Base-by-base conservation (phyloP, 2,113 vertebrate species). In the Pygoscelis adeliae region DNA sequence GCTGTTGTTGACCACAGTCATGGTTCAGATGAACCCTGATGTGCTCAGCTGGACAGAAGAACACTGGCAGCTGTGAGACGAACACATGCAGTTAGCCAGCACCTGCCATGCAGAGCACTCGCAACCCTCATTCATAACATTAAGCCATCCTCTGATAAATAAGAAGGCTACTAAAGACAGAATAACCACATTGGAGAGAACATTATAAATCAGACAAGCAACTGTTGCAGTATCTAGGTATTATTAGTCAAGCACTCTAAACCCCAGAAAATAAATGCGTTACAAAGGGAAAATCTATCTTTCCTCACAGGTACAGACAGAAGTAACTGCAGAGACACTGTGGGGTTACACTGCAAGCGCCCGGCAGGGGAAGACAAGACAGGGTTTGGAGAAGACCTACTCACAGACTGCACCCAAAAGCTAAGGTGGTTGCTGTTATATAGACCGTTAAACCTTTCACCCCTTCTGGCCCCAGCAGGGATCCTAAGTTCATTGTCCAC, bases 51-150 rank as follows among this genome's bases (percentile, higher is more conserved):
- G 95, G 93, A 63, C 93, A 92, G 84, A 91, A 84, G 56, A 93
- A 89, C 85, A 20, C 66, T 69, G 93, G 96, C 96, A 98, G 94
- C 94, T 98, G 97, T 84, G 66, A 92, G 82, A 88, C 15, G 12
- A 97, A 87, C 62, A 70, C 83, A 74, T 9, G 13, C 80, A 86
- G 76, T 84, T 23, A 93, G 69, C 66, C 38, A 91, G 96, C 97
- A 98, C 96, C 97, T 97, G 97, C 91, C 83, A 66, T 1, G 27
- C 92, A 69, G 23, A 46, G 49, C 52, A 58, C 46, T 61, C 30
- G 13, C 77, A 71, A 46, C 55, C 38, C 47, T 87, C 42, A 21
- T 23, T 84, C 44, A 34, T 4, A 52, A 22, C 34, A 49, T 15
- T 15, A 65, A 69, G 22, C 52, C 42, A 25, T 27, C 10, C 22